These are phyloP conservation scores for Galeopterus variegatus DNA, from an alignment of 2,113 vertebrate species.

Conservation along the genomic window DNA sequence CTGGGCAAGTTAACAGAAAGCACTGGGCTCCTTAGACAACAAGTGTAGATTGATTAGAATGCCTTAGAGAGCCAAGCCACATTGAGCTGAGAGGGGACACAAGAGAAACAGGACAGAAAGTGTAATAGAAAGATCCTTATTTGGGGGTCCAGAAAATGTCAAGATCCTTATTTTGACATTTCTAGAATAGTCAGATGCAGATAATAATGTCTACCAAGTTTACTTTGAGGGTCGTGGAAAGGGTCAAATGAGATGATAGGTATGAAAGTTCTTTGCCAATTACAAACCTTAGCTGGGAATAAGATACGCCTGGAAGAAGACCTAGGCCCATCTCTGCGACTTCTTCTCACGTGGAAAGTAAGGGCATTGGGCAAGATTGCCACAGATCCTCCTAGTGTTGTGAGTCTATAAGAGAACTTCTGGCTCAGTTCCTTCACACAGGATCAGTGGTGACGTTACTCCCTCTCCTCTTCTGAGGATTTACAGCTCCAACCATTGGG, in stretches of 20 bases:
- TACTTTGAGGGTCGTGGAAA: background rate
- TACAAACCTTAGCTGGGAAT: background rate
- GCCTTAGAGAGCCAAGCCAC: background rate
- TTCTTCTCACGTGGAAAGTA: background rate
- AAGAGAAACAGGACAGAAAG: background rate
- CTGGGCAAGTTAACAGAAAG: background rate
- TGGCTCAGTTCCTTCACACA: background rate
- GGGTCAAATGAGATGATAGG: background rate
- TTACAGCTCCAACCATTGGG: background rate
- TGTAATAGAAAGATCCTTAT: background rate
- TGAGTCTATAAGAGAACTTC: background rate
- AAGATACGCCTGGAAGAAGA: background rate
- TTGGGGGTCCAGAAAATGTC: too few species aligned
- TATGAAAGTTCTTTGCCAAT: background rate
- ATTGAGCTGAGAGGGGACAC: background rate
- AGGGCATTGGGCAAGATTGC: background rate
- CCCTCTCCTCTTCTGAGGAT: background rate
- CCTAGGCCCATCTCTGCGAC: background rate
- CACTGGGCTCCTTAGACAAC: background rate
- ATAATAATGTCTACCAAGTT: background rate
- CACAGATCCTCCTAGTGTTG: background rate
- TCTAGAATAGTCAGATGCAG: background rate
- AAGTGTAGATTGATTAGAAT: background rate
- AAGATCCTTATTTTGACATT: background rate
- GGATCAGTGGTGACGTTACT: background rate